Conservation (phyloP, 2,888 invertebrate species). For the Lingula anatina region DNA sequence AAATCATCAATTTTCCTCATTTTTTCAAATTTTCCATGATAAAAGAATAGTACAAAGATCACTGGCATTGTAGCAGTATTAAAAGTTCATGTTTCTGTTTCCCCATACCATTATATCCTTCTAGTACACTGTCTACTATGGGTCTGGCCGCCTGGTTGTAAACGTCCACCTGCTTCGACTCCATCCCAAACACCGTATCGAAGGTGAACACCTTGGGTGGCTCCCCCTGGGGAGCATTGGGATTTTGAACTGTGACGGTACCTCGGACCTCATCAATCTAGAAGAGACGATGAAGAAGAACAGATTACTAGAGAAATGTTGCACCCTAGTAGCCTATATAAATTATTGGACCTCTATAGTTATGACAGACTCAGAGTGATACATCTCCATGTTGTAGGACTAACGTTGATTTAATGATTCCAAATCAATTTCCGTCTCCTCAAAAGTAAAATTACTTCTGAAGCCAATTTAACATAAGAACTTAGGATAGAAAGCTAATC, state of each 20-base stretch:
- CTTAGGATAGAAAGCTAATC: no score
- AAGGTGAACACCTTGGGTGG: constrained; percentile 88
- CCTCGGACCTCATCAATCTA: constrained; percentile 61
- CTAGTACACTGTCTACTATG: constrained; percentile 92
- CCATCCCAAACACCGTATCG: constrained; percentile 86
- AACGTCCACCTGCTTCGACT: constrained; percentile 83
- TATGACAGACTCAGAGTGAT: not conserved
- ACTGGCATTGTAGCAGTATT: not conserved
- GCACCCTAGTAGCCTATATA: not conserved
- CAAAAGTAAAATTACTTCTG: no score
- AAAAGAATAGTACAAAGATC: not conserved
- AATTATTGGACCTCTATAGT: not conserved
- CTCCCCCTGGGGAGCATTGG: constrained; percentile 64
- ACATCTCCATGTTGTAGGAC: no score
- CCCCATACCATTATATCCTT: constrained; percentile 95
- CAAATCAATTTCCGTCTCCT: no score
- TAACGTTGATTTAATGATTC: no score
- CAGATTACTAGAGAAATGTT: constrained; percentile 10
- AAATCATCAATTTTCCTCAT: no score
- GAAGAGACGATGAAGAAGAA: constrained; percentile 1
- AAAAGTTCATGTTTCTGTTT: no score
- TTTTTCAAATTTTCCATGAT: no score
- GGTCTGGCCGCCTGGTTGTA: constrained; percentile 95
- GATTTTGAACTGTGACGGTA: constrained; percentile 72
- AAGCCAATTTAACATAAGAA: no score